These are phyloP conservation scores for Trissolcus brochymenae DNA, from an alignment of 2,888 invertebrate species.

Conservation along the genomic window DNA sequence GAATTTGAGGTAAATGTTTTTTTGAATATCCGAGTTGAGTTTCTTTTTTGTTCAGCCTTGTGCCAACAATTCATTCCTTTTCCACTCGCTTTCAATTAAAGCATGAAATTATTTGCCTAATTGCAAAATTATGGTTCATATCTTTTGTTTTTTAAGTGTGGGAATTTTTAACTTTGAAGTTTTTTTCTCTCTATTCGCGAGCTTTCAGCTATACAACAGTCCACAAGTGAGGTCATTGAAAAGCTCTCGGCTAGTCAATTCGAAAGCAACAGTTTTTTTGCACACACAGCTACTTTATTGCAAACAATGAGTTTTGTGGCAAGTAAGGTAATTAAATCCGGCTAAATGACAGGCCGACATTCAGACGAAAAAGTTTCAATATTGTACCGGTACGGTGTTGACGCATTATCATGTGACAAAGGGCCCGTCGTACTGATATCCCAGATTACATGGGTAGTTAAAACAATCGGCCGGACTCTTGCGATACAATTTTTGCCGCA, in stretches of 20 bases:
- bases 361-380: slow-evolving; percentile 33
- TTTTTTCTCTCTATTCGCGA: slow-evolving; percentile 25
- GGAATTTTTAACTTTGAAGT: slow-evolving; percentile 24
- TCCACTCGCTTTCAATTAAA: background rate
- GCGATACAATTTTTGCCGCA: no score
- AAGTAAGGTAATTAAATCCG: slow-evolving; percentile 44
- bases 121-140: background rate
- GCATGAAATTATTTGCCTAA: background rate
- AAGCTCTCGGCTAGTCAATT: slow-evolving; percentile 45
- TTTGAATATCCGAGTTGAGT: no score
- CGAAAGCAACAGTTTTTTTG: slow-evolving; percentile 52
- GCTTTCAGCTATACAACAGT: slow-evolving; percentile 42
- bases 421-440: slow-evolving; percentile 6
- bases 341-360: slow-evolving; percentile 39
- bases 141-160: slow-evolving; percentile 7
- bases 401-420: slow-evolving; percentile 22
- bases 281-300: slow-evolving; percentile 43
- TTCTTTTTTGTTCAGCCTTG: slow-evolving; percentile 37
- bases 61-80: background rate
- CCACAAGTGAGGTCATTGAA: slow-evolving; percentile 41
- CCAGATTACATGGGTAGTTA: background rate
- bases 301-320: slow-evolving; percentile 34
- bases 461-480: no score
- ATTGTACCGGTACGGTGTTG: slow-evolving; percentile 17
- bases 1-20: no score